Base-by-base conservation (phyloP, 2,888 invertebrate genomes). In the Philhelius pedissequus region DNA sequence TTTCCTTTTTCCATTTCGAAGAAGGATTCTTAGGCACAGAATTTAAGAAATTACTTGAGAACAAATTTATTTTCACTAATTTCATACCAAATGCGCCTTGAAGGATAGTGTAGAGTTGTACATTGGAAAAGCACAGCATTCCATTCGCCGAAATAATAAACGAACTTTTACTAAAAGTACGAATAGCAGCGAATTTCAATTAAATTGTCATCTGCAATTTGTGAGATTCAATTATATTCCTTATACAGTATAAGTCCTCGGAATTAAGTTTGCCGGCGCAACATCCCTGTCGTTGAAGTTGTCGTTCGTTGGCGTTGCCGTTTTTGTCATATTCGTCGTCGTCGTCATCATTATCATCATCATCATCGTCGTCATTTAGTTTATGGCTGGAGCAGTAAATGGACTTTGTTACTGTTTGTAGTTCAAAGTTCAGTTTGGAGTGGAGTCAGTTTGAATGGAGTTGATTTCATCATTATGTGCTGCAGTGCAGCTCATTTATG, bases 151-250 rank as follows among this genome's bases (percentile, higher is more conserved):
- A 40, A 48, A 54, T 68, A 52, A 52, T 32, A 15, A 32, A 32
- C 52, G 52, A 64, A 64, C 32, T 64, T 64, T 45, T 15, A 62
- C 32, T 22, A 38, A 70, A 80, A 60, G 66, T 80, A 71, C 56
- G 32, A 56, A 35, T 20, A 35, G 71, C 40, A 84, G 60, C 62
- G 68, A 80, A 84, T 84, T 84, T 84, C 80, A 84, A 75, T 84
- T 84, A 84, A 80, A 84, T 84, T 84, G 80, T 80, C 84, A 80
- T 84, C 84, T 84, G 80, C 84, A 84, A 84, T 84, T 84, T 84
- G 75, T 76, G 80, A 25, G 62, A 80, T 84, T 84, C 84, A 80
- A 84, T 84, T 84, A 84, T 76, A 66, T 76, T 73, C 62, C 71
- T 56, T 48, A 56, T 80, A 68, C 80, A 84, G 84, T 68, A n/a